Conservation (phyloP, 1,140 invertebrate species). For the Bradysia coprophila region DNA sequence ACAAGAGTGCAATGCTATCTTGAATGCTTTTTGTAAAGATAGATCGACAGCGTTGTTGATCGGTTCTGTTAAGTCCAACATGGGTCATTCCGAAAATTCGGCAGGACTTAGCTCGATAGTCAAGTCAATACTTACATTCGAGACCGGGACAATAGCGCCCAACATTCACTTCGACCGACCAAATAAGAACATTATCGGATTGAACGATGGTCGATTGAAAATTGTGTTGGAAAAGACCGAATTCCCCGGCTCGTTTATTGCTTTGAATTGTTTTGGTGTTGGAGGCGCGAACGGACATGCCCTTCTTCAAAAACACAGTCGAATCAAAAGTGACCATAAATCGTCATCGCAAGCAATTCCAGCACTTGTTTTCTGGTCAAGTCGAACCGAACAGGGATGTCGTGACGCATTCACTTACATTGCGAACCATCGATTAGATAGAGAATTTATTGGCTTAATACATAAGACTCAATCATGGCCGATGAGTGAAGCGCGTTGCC, state of each 20-base stretch:
- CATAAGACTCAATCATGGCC: constrained; percentile 53
- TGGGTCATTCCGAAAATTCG: constrained; percentile 48
- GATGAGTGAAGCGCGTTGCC: too few relatives aligned
- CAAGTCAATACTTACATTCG: constrained; percentile 46
- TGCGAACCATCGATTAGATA: too few relatives aligned
- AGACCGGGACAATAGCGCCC: constrained; percentile 40
- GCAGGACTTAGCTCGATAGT: constrained; percentile 35
- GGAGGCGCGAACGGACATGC: constrained; percentile 60
- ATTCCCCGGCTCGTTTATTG: constrained; percentile 33
- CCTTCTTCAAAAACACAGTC: constrained; percentile 38
- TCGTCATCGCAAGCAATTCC: too few relatives aligned
- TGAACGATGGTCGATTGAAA: constrained; percentile 37
- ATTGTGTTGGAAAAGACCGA: constrained; percentile 36
- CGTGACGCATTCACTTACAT: too few relatives aligned
- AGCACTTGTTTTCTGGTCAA: too few relatives aligned
- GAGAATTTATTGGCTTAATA: constrained; percentile 51
- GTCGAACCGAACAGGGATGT: too few relatives aligned
- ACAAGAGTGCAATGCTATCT: constrained; percentile 17
- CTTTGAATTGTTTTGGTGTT: constrained; percentile 63
- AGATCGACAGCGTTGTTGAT: constrained; percentile 36
- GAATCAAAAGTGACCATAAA: constrained; percentile 44
- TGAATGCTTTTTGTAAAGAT: constrained; percentile 21
- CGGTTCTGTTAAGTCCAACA: constrained; percentile 54
- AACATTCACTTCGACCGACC: constrained; percentile 55
- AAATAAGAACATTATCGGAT: constrained; percentile 42